A percentile compares a stretch with the other conserved stretches of the same genome.
Conservation (phyloP, 2,888 invertebrate genomes). For the Baccha elongata region DNA sequence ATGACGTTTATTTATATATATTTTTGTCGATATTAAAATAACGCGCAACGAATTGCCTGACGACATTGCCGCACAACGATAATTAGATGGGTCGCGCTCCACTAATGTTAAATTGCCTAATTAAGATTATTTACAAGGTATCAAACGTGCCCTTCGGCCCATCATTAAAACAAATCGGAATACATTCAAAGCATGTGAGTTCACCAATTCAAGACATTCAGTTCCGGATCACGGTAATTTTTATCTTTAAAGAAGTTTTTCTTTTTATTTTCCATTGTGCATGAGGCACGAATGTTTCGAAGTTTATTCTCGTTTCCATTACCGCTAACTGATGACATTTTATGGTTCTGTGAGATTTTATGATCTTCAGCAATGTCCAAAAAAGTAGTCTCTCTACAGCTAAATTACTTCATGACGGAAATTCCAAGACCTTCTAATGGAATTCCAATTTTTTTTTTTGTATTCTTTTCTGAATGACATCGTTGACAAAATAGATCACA, state of each 20-base stretch:
- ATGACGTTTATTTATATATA: constrained; percentile 53
- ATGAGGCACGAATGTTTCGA: constrained; percentile 31
- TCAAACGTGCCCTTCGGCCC: constrained; percentile 71
- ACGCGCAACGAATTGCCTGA: constrained; percentile 43
- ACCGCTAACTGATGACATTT: constrained; percentile 68
- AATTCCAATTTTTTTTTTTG: constrained; percentile 51
- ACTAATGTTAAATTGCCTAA: constrained; percentile 82
- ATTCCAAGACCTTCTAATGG: constrained; percentile 54
- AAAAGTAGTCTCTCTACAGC: not conserved
- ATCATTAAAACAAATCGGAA: constrained; percentile 54
- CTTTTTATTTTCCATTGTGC: not conserved
- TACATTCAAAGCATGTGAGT: constrained; percentile 23
- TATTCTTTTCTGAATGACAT: not conserved
- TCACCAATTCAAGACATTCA: constrained; percentile 38
- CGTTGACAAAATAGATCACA: constrained; percentile 36
- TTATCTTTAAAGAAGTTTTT: constrained; percentile 41
- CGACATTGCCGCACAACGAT: constrained; percentile 26
- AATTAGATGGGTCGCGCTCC: constrained; percentile 79
- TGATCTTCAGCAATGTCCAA: constrained; percentile 35
- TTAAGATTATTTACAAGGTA: constrained; percentile 80
- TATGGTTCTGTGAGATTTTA: constrained; percentile 65
- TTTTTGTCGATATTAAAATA: constrained; percentile 57
- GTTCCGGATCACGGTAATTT: constrained; percentile 68
- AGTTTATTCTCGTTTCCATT: constrained; percentile 52
- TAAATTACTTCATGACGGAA: constrained; percentile 41